Percentiles rank a stretch among this genome's conserved stretches.
Conservation (phyloP, 2,888 invertebrate genomes). For the Ctena decussata region DNA sequence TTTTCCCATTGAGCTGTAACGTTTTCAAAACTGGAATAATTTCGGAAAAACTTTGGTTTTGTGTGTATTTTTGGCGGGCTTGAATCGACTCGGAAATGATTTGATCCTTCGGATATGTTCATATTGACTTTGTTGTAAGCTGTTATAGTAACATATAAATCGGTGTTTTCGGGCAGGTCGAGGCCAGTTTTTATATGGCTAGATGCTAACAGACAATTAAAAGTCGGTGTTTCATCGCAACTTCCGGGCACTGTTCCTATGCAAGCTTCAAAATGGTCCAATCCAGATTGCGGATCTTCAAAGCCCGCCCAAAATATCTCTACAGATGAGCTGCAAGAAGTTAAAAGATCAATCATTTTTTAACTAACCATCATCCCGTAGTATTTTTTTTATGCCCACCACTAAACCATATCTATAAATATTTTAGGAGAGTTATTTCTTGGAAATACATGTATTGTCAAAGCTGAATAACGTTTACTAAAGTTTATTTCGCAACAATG, state of each 20-base stretch:
- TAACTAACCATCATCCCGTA: too few relatives aligned
- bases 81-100: constrained; percentile 42
- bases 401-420: too few relatives aligned
- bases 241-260: constrained; percentile 33
- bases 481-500: too few relatives aligned
- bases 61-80: constrained; percentile 33
- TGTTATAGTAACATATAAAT: constrained; percentile 41
- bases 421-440: too few relatives aligned
- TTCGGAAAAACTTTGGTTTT: constrained; percentile 11
- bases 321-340: constrained; percentile 33
- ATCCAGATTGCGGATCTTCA: constrained; percentile 65
- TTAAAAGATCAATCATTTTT: too few relatives aligned
- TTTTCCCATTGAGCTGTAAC: constrained; percentile 42
- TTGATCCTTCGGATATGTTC: constrained; percentile 20
- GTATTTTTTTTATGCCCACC: too few relatives aligned
- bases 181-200: constrained; percentile 32
- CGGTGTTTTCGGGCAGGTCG: constrained; percentile 16
- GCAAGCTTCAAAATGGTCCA: constrained; percentile 63
- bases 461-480: too few relatives aligned
- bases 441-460: too few relatives aligned
- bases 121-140: constrained; percentile 54
- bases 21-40: background rate
- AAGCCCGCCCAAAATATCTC: constrained; percentile 38
- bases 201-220: constrained; percentile 31
- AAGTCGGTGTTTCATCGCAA: constrained; percentile 51